Evolutionary conservation across 2,888 invertebrate species (phyloP).

Genomic region (Drosophila mimica): DNA sequence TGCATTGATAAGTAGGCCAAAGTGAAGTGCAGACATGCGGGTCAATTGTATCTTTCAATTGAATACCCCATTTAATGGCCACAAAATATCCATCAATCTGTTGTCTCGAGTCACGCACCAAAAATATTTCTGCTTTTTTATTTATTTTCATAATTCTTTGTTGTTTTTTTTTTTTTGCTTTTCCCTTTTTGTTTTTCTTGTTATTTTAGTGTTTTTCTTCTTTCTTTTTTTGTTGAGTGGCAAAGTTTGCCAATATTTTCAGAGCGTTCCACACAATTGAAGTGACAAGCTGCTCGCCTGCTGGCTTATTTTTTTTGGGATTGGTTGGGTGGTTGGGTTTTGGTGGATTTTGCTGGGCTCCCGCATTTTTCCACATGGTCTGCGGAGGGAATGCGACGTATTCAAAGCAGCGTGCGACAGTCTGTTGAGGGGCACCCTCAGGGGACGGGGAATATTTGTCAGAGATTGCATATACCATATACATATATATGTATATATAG

Average conservation of each 20-base stretch:
- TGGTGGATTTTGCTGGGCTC: slow-evolving; percentile 36
- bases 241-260: slow-evolving; percentile 52
- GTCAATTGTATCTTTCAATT: slow-evolving; percentile 62
- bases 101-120: slow-evolving; percentile 39
- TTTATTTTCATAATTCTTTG: slow-evolving; percentile 34
- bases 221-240: slow-evolving; percentile 19
- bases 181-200: not conserved
- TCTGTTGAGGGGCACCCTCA: slow-evolving; percentile 60
- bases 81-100: slow-evolving; percentile 31
- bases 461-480: not conserved
- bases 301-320: slow-evolving; percentile 8
- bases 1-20: slow-evolving; percentile 48
- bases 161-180: not conserved
- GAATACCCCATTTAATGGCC: slow-evolving; percentile 33
- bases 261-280: slow-evolving; percentile 47
- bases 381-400: slow-evolving; percentile 56
- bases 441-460: slow-evolving; percentile 9
- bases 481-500: not conserved
- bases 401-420: slow-evolving; percentile 53
- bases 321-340: slow-evolving; percentile 3
- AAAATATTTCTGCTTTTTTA: slow-evolving; percentile 18
- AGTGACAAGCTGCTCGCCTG: slow-evolving; percentile 49
- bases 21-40: slow-evolving; percentile 67
- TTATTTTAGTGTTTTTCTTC: slow-evolving; percentile 1
- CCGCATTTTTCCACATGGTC: slow-evolving; percentile 75